Evolutionary conservation across 1,140 invertebrate genomes (phyloP).

Genomic region (Drosophila asahinai): DNA sequence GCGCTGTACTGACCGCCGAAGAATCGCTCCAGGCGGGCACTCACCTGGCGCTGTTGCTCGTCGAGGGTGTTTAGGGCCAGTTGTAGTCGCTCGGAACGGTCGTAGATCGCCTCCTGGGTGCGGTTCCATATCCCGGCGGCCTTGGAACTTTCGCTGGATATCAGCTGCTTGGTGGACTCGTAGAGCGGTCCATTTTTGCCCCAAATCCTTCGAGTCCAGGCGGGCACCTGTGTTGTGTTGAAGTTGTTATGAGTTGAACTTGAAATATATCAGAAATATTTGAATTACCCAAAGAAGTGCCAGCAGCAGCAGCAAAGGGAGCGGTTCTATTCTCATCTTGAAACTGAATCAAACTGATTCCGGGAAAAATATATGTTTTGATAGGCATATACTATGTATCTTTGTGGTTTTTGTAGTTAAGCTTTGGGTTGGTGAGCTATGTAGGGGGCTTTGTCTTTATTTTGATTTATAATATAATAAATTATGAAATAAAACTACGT

Average conservation of each 20-base stretch:
- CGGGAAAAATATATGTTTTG: neutral
- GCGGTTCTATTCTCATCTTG: constrained; percentile 28
- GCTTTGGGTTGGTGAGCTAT: neutral
- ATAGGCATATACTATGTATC: neutral
- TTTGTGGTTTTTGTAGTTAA: neutral
- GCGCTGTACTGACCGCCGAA: constrained; percentile 14
- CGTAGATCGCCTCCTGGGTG: constrained; percentile 28
- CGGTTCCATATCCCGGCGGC: constrained; percentile 39
- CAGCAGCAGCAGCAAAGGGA: constrained; percentile 17
- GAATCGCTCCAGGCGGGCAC: constrained; percentile 29
- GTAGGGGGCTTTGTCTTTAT: neutral
- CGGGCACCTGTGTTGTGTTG: constrained; percentile 6
- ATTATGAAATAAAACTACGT: too few relatives aligned
- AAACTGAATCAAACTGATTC: constrained; percentile 27
- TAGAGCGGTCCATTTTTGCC: constrained; percentile 51
- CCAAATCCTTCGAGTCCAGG: constrained; percentile 20
- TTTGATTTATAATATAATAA: too few relatives aligned
- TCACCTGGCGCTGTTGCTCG: constrained; percentile 15
- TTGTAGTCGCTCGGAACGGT: constrained; percentile 13
- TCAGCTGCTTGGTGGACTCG: constrained; percentile 52
- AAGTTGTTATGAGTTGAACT: too few relatives aligned
- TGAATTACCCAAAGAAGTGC: constrained; percentile 15
- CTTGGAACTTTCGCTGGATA: constrained; percentile 23
- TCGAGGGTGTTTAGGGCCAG: constrained; percentile 18
- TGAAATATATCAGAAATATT: neutral